Evolutionary conservation across 2,888 invertebrate genomes (phyloP), one percentile per base, ranked within the genome.

Genomic region (Atrina japonica): DNA sequence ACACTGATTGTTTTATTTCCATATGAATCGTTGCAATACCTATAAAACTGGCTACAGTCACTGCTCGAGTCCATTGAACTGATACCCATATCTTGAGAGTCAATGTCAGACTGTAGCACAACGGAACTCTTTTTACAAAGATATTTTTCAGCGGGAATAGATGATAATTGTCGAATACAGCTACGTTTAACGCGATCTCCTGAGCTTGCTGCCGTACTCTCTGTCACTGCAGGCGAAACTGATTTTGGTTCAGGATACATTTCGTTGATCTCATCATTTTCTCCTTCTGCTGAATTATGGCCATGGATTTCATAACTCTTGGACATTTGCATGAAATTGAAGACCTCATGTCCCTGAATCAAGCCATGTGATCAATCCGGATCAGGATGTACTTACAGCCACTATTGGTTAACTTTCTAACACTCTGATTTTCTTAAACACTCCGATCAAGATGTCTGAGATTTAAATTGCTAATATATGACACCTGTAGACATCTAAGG

Each of bases 131-230:
- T 66, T 41, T 70, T 59, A 61, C 70, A 70, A 16, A 70, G 41
- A 56, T 70, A 70, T 21, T 70, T 70, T 40, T 66, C 52, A 18
- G 52, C 61, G 7, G 70, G 70, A 55, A 70, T 61, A 23, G 70
- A 66, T 18, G 70, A 70, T n/a, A 61, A 45, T 25, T 70, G 66
- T 16, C 70, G 58, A n/a, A 66, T 50, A 29, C 66, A 70, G 3
- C 60, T 53, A 23, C 65, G 60, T 45, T 70, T 70, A 2, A 55
- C 50, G 21, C 59, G 47, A 27, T 70, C 63, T 18, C 52, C 59
- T 2, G 50, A 50, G 16, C 11, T 35, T 35, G 35, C 35, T 7
- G 11, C 35, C 6, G 6, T 35, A 35, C 35, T 35, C 11, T 11
- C 35, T 35, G 35, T 35, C 11, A 35, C 5, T 35, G 35, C 5